These are phyloP conservation scores for Eriosoma lanigerum DNA, from an alignment of 1,140 invertebrate species.

Conservation along the genomic window DNA sequence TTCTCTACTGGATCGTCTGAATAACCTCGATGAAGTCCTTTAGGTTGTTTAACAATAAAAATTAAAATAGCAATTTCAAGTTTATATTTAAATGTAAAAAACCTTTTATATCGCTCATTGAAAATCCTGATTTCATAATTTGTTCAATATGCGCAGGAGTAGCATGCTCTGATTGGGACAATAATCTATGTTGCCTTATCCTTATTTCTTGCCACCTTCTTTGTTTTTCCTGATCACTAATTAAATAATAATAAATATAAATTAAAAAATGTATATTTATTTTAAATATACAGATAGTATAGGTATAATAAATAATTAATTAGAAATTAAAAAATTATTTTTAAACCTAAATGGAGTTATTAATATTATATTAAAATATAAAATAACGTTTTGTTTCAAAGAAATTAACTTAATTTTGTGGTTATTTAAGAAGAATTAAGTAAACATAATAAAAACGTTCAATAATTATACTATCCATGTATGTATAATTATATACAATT, in stretches of 20 bases:
- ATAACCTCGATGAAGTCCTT: constrained; percentile 80
- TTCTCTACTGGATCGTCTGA: constrained; percentile 76
- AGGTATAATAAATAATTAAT: too few relatives aligned
- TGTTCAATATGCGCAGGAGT: constrained; percentile 81
- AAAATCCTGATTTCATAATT: constrained; percentile 89
- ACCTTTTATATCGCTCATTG: constrained; percentile 93
- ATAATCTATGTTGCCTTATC: constrained; percentile 74
- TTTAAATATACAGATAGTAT: background rate
- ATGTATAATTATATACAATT: too few relatives aligned
- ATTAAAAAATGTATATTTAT: constrained; percentile 16
- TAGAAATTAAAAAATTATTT: too few relatives aligned
- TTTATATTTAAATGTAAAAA: constrained; percentile 45
- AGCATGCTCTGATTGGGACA: constrained; percentile 70
- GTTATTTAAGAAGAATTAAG: too few relatives aligned
- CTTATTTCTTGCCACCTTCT: constrained; percentile 87
- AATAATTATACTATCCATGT: too few relatives aligned
- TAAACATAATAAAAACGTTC: too few relatives aligned
- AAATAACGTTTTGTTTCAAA: too few relatives aligned
- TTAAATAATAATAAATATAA: background rate
- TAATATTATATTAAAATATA: background rate
- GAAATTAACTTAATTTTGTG: too few relatives aligned
- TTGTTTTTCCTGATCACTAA: constrained; percentile 78
- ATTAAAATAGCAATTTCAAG: background rate
- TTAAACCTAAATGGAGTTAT: too few relatives aligned
- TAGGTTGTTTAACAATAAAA: constrained; percentile 53